Evolutionary conservation across 2,888 invertebrate species (phyloP).

Genomic region (Stenurella melanura): DNA sequence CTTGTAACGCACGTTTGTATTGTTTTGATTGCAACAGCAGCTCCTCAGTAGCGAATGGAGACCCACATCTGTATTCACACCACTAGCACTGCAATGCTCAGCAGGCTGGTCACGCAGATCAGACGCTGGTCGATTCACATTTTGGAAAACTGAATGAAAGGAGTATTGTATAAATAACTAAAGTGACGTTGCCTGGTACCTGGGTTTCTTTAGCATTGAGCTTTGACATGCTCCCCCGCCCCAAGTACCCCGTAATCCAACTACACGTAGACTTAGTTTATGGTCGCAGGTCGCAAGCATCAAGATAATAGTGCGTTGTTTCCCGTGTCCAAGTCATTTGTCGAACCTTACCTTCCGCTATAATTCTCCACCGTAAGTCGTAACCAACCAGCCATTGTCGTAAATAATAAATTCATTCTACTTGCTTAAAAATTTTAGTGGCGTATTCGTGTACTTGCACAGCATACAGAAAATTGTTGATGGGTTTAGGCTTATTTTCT

Average conservation of each 20-base stretch:
- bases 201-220: slow-evolving; percentile 30
- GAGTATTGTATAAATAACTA: slow-evolving; percentile 62
- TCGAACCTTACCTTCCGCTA: slow-evolving; percentile 54
- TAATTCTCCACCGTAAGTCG: slow-evolving; percentile 42
- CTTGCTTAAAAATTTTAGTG: slow-evolving; percentile 60
- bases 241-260: slow-evolving; percentile 24
- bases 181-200: slow-evolving; percentile 48
- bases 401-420: slow-evolving; percentile 61
- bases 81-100: slow-evolving; percentile 34
- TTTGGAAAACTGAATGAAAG: slow-evolving; percentile 68
- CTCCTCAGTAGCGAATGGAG: slow-evolving; percentile 16
- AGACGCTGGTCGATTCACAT: slow-evolving; percentile 64
- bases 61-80: slow-evolving; percentile 40
- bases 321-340: slow-evolving; percentile 63
- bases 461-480: slow-evolving; percentile 57
- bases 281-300: slow-evolving; percentile 57
- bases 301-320: slow-evolving; percentile 62
- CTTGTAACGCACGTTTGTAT: slow-evolving; percentile 15
- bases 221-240: slow-evolving; percentile 38
- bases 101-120: slow-evolving; percentile 57
- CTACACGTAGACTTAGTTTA: slow-evolving; percentile 58
- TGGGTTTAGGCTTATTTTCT: slow-evolving; percentile 50
- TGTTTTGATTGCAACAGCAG: slow-evolving; percentile 29
- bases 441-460: slow-evolving; percentile 55
- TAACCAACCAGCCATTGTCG: slow-evolving; percentile 45